Conservation (phyloP, 2,113 vertebrate genomes). For the Lethenteron reissneri region DNA sequence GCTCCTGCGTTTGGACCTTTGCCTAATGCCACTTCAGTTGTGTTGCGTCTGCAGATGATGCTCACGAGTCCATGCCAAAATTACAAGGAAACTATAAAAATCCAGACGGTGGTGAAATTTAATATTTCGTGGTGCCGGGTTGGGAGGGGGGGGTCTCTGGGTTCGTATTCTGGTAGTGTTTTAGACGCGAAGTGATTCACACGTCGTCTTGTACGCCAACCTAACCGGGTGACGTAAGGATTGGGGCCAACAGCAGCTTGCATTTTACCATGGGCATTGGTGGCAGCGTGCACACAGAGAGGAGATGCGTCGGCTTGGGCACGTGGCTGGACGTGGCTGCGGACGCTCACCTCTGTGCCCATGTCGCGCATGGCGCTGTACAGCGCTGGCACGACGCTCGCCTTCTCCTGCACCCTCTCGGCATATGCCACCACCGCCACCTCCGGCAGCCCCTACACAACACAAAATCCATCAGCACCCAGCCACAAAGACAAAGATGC, state of each 20-base stretch:
- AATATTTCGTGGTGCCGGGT: too few species aligned
- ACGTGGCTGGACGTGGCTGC: too few species aligned
- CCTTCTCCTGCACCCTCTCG: slow-evolving; percentile 68
- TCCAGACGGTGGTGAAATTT: too few species aligned
- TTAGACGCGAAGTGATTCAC: slow-evolving; percentile 20
- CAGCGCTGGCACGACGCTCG: slow-evolving; percentile 60
- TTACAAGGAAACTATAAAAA: too few species aligned
- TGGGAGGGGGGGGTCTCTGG: too few species aligned
- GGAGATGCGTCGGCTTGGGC: slow-evolving; percentile 9
- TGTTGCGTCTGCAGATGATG: slow-evolving; percentile 12
- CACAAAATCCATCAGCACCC: too few species aligned
- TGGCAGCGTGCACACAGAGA: slow-evolving; percentile 15
- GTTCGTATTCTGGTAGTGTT: slow-evolving; percentile 15
- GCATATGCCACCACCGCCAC: slow-evolving; percentile 26
- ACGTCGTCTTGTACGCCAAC: slow-evolving; percentile 18
- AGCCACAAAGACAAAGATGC: too few species aligned
- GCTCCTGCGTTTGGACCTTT: neutral
- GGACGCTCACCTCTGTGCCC: slow-evolving; percentile 51
- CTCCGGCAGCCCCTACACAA: too few species aligned
- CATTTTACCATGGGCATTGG: slow-evolving; percentile 10
- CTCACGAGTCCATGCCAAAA: too few species aligned
- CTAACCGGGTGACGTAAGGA: slow-evolving; percentile 17
- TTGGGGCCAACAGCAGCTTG: slow-evolving; percentile 15
- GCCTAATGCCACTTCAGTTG: slow-evolving; percentile 17
- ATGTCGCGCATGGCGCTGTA: slow-evolving; percentile 85